phyloP scores from a whole-genome alignment of 2,113 vertebrate genomes.

The Sinocyclocheilus anophthalmus region DNA sequence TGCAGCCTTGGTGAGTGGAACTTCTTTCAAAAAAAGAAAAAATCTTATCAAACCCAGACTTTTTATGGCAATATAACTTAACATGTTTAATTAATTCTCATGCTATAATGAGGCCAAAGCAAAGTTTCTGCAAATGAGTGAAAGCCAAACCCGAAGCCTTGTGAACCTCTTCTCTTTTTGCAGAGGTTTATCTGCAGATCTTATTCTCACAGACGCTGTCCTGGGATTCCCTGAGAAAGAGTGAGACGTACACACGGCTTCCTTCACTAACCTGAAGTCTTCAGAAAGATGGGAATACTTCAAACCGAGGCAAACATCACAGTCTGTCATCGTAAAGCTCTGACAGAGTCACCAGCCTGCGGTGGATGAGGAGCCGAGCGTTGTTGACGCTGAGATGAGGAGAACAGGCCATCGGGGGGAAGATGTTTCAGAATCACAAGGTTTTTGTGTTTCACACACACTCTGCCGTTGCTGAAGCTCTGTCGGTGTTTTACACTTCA shows the following conservation, averaged over 20 bases:
- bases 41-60: no score
- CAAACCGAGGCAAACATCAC: conserved; percentile 15
- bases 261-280: conserved; percentile 7
- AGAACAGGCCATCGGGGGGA: background rate
- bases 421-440: conserved; percentile 1
- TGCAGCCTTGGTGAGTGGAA: background rate
- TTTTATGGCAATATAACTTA: background rate
- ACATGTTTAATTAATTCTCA: background rate
- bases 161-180: background rate
- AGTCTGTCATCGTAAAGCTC: background rate
- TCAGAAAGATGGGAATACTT: background rate
- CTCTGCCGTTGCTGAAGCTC: background rate
- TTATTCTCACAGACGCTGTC: no score
- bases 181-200: background rate
- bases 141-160: background rate
- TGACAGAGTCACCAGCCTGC: background rate
- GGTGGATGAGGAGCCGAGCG: background rate
- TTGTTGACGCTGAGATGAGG: conserved; percentile 5
- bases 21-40: background rate
- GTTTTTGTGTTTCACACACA: background rate
- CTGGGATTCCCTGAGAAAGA: background rate
- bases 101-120: background rate
- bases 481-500: background rate
- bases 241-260: background rate
- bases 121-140: background rate